Evolutionary conservation across 2,113 vertebrate species (phyloP), one percentile per base, ranked within the genome.

Genomic region (Psilopsiagon aymara): DNA sequence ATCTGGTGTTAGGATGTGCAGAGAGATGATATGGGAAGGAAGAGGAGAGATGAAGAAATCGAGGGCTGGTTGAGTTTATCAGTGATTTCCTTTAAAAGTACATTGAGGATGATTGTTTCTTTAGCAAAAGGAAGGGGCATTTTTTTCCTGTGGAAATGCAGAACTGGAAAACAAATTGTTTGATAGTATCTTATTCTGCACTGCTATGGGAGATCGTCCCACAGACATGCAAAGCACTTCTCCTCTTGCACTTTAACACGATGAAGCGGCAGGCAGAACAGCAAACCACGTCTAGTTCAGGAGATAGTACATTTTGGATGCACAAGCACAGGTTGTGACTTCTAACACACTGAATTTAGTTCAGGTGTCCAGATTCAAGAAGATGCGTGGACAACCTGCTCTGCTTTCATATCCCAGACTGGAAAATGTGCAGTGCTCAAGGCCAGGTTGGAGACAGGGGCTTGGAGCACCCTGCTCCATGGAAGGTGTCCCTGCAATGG

Each of bases 261-360:
- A 2, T 1, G 76, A n/a, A 39, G 6, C 0, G 8, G 55, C 39
- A 79, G 63, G 28, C 0, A 4, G 59, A n/a, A 13, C 2, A 46
- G 27, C 5, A 4, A 64, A n/a, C 2, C 20, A 4, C 2, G 46
- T 60, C 3, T 5, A 49, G 28, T 4, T 10, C n/a, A 62, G 44
- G 9, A 46, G 37, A 12, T 2, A 6, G 17, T 0, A 55, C 51
- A 41, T 11, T 8, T 62, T 11, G 47, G 33, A 44, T 7, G 49
- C 3, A 5, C 35, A 29, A 23, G 9, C n/a, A n/a, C 0, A 0
- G 39, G 15, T 1, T 11, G 7, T 17, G 19, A 35, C 41, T 44
- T 69, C 39, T 27, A 12, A 47, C 4, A 24, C 2, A 1, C 8
- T 37, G 23, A 13, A 12, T 41, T 74, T 3, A 2, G 46, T 27